phyloP scores from a whole-genome alignment of 2,888 invertebrate species.

The Parapristionchus giblindavisi region DNA sequence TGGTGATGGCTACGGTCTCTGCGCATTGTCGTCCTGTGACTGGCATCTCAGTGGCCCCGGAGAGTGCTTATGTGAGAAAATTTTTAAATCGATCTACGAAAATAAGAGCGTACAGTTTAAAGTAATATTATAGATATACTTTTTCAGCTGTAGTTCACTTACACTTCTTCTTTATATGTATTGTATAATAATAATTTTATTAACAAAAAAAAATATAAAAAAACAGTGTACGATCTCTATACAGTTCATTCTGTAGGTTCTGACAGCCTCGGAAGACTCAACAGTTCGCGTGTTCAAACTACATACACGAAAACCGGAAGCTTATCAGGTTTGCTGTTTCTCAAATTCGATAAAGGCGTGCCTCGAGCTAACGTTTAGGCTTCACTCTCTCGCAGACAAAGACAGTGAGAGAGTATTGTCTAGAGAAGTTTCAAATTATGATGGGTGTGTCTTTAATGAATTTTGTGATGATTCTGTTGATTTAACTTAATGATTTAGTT shows the following conservation, averaged over 20 bases:
- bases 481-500: conserved; percentile 37
- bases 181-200: too few species aligned
- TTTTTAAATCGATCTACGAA: neutral
- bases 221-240: neutral
- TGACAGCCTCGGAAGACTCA: conserved; percentile 62
- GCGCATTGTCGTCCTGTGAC: conserved; percentile 62
- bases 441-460: neutral
- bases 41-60: conserved; percentile 66
- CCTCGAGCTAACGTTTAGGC: too few species aligned
- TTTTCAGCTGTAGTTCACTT: neutral
- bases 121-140: neutral
- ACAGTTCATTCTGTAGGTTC: conserved; percentile 42
- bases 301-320: conserved; percentile 67
- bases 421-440: too few species aligned
- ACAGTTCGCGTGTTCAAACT: conserved; percentile 64
- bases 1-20: conserved; percentile 54
- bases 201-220: conserved; percentile 22
- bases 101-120: neutral
- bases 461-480: neutral
- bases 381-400: too few species aligned
- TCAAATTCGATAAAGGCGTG: neutral
- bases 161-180: neutral
- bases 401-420: too few species aligned
- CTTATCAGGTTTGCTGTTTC: conserved; percentile 54
- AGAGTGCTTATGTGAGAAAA: conserved; percentile 62